Evolutionary conservation across 2,797 vertebrate genomes (phyloP).

Genomic region (Graptemys geographica): DNA sequence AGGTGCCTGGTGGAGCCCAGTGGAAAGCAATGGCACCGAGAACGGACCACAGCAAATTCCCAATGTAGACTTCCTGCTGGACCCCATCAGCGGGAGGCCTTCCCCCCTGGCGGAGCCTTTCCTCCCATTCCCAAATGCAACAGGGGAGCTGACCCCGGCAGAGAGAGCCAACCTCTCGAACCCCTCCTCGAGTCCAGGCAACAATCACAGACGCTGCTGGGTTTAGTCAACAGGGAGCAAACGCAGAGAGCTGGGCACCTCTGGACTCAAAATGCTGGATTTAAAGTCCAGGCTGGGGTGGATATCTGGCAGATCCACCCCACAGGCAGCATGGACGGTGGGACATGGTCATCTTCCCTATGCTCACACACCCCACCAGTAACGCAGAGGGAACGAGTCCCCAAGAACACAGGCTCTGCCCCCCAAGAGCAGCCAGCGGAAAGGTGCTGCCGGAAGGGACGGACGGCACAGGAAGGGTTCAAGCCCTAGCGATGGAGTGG

Average conservation of each 20-base stretch:
- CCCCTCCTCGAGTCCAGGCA: background rate
- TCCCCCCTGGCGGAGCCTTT: no score
- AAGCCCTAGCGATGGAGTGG: background rate
- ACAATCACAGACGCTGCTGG: conserved; percentile 42
- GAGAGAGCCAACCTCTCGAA: fast-evolving
- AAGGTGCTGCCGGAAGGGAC: background rate
- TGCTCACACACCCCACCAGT: fast-evolving
- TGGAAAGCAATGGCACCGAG: background rate
- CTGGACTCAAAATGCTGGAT: background rate
- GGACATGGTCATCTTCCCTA: fast-evolving
- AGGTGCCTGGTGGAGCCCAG: background rate
- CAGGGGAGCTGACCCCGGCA: background rate
- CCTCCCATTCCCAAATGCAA: background rate
- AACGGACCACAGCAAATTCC: fast-evolving
- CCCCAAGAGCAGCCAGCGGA: background rate
- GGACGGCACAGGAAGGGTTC: fast-evolving
- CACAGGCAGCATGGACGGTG: background rate
- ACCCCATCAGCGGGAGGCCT: background rate
- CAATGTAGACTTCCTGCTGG: background rate
- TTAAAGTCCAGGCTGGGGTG: background rate
- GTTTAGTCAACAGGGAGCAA: conserved; percentile 9
- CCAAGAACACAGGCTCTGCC: background rate
- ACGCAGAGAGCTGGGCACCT: conserved; percentile 3
- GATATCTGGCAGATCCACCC: background rate
- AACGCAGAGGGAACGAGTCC: fast-evolving